Conservation (phyloP, 2,797 vertebrate genomes). For the Lithobates pipiens region DNA sequence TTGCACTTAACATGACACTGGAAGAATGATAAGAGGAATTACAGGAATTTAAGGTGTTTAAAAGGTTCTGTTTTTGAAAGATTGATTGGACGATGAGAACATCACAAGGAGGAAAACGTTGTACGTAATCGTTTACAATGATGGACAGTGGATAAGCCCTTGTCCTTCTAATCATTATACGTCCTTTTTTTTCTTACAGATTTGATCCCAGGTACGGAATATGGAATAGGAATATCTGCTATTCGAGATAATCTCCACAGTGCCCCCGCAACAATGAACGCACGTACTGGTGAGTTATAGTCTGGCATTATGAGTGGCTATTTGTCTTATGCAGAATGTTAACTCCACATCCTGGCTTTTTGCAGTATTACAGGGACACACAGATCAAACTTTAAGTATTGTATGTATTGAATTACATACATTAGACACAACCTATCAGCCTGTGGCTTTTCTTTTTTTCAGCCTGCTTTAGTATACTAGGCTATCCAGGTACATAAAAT, state of each 20-base stretch:
- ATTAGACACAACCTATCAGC: too few species aligned
- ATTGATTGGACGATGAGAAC: conserved; percentile 13
- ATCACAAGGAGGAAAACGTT: conserved; percentile 1
- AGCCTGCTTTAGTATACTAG: too few species aligned
- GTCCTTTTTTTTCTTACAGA: conserved; percentile 73
- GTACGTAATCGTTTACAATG: background rate
- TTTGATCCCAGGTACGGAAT: conserved; percentile 94
- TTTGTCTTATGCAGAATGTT: background rate
- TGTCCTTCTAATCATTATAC: conserved; percentile 47
- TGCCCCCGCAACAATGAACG: conserved; percentile 93
- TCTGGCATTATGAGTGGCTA: background rate
- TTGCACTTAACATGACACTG: conserved; percentile 43
- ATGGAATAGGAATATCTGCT: conserved; percentile 94
- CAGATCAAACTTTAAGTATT: too few species aligned
- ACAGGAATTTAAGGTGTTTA: conserved; percentile 34
- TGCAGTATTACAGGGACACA: background rate
- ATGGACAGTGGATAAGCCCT: conserved; percentile 25
- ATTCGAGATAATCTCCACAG: conserved; percentile 89
- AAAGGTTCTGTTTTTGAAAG: conserved; percentile 22
- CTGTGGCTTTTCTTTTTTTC: too few species aligned
- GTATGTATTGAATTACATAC: too few species aligned
- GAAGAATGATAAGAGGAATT: conserved; percentile 37
- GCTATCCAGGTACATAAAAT: too few species aligned
- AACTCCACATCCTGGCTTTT: background rate
- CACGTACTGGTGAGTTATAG: conserved; percentile 88